Base-by-base conservation (phyloP, 2,888 invertebrate species). In the Lottia gigantea region DNA sequence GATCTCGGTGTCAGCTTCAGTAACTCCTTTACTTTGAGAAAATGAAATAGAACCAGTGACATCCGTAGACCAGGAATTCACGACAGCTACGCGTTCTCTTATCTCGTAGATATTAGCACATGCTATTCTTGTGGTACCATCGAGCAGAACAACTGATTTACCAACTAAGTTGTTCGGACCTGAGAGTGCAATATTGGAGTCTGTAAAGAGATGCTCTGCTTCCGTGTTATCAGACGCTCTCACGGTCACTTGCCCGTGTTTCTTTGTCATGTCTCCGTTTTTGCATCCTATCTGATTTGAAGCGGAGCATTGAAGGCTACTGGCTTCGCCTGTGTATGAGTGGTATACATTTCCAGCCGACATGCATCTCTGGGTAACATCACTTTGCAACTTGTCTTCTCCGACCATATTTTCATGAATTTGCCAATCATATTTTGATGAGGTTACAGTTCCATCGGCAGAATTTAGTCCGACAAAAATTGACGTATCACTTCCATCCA, bases 391-490 rank as follows among this genome's bases (percentile, higher is more conserved):
- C 19, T 62, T 49, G 89, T 70, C 66, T 25, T n/a, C 66, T 2
- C 71, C 71, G 8, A 47, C 40, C 25, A 64, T 61, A 11, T 63
- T 70, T 26, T 66, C 47, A 86, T 96, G 95, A 23, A 97, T 91
- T 15, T 94, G 93, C 96, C 96, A 97, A 76, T 94, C 90, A 80
- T 90, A 90, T 6, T 78, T 73, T 0, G 90, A 90, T 61, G 84
- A 84, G 85, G 86, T 75, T 3, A 80, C 78, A 19, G 94, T 92
- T 0, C 95, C 95, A 88, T 97, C 96, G 0, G 94, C 94, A 88
- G 96, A 96, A 46, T 95, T 92, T 82, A 97, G 89, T 87, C 95
- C 95, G 46, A 95, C 91, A 72, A 95, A 92, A 40, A 97, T 91
- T 0, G 93, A 93, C 0, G 97, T 97, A 80, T 97, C 97, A 71